A percentile compares a stretch with the other conserved stretches of the same genome.
phyloP scores from a whole-genome alignment of 92 coral and sea anemone genomes.

The Porites rus region DNA sequence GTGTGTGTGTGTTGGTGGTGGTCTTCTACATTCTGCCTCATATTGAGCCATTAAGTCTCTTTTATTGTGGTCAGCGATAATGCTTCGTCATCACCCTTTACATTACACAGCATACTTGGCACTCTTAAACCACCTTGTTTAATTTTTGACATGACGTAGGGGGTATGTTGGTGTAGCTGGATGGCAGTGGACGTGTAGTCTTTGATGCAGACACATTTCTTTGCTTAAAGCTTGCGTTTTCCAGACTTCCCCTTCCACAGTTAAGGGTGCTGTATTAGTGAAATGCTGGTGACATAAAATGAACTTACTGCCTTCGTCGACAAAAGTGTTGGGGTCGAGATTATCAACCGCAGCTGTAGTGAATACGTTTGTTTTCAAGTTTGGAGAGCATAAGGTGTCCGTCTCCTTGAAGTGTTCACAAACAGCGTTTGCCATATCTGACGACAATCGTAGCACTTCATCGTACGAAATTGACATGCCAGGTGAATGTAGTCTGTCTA shows the following conservation, averaged over 20 bases:
- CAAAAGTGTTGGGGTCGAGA: not conserved
- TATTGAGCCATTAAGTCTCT: not conserved
- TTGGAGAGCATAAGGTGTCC: too few species aligned
- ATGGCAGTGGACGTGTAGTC: constrained; percentile 15
- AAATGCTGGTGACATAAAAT: constrained; percentile 38
- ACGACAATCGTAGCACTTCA: not conserved
- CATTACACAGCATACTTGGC: not conserved
- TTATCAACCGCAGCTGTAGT: not conserved
- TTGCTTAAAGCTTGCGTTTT: constrained; percentile 7
- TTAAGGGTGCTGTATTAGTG: constrained; percentile 14
- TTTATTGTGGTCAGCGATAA: not conserved
- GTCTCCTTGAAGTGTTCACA: too few species aligned
- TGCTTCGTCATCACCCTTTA: not conserved
- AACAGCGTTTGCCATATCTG: not conserved
- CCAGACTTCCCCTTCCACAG: constrained; percentile 11
- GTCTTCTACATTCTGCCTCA: not conserved
- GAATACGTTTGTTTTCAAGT: not conserved
- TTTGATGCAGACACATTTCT: constrained; percentile 5
- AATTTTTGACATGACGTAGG: constrained; percentile 5
- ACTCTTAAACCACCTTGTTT: not conserved
- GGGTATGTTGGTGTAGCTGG: not conserved
- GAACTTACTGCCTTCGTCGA: not conserved
- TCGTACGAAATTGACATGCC: too few species aligned
- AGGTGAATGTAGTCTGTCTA: too few species aligned
- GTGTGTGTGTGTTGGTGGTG: too few species aligned